phyloP scores from a whole-genome alignment of 2,113 vertebrate species.

The Malurus melanocephalus region DNA sequence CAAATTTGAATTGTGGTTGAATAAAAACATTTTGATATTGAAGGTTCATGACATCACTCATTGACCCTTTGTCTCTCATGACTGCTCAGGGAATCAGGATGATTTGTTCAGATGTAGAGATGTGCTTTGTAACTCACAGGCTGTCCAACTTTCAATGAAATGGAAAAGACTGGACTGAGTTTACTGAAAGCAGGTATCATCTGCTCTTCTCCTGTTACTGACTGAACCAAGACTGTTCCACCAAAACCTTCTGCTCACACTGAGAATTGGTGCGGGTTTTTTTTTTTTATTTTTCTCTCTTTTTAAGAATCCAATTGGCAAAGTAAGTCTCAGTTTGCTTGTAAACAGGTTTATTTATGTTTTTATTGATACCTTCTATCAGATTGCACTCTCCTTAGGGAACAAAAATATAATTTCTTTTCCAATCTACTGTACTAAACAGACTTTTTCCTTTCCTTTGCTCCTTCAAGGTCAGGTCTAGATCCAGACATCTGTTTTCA shows the following conservation, averaged over 20 bases:
- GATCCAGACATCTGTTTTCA: constrained; percentile 17
- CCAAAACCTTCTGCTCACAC: background rate
- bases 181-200: background rate
- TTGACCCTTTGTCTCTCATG: background rate
- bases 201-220: background rate
- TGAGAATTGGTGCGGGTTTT: background rate
- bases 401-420: background rate
- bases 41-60: background rate
- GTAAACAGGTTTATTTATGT: background rate
- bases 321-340: background rate
- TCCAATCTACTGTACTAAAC: background rate
- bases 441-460: background rate
- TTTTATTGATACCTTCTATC: background rate
- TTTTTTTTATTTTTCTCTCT: background rate
- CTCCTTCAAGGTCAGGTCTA: background rate
- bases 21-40: background rate
- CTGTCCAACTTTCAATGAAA: background rate
- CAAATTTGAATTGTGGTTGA: background rate
- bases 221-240: background rate
- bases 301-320: background rate
- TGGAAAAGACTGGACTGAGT: background rate
- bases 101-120: background rate
- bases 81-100: background rate
- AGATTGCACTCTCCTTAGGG: background rate
- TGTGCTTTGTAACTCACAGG: fast-evolving